Base-by-base conservation (phyloP, 2,797 vertebrate species). In the Erpetoichthys calabaricus region DNA sequence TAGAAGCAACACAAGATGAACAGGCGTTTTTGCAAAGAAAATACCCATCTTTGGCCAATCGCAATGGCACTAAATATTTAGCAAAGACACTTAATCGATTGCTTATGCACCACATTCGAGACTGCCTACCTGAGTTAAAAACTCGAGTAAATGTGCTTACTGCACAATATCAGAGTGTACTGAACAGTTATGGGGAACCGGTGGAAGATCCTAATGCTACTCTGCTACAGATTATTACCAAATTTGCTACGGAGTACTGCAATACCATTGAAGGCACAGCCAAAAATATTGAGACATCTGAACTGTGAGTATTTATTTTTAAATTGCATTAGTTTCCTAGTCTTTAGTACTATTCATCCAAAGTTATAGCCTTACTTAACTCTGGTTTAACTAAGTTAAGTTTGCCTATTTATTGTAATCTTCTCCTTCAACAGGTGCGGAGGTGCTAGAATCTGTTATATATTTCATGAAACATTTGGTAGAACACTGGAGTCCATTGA, bases 381-480 rank as follows among this genome's bases (percentile, higher is more conserved):
- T n/a, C n/a, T n/a, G n/a, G n/a, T n/a, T n/a, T n/a, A n/a, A n/a
- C n/a, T n/a, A n/a, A n/a, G n/a, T n/a, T n/a, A n/a, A n/a, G n/a
- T n/a, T n/a, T n/a, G n/a, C n/a, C n/a, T n/a, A n/a, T n/a, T n/a
- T n/a, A n/a, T n/a, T n/a, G n/a, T n/a, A n/a, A n/a, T 44, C 41
- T 5, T 3, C 4, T 45, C 3, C 9, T 43, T 44, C 25, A 44
- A 45, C 72, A 89, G 88, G 56, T 90, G 87, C 6, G 87, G 87
- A 1, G 86, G 88, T 1, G n/a, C n/a, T n/a, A 80, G 87, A 7
- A 88, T 90, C 65, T 90, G 87, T 70, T 89, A 90, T 67, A 90
- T 89, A 68, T 89, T 90, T 74, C 87, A 90, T 42, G 87, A 90
- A 79, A 89, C 84, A 5, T 90, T 90, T 66, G 84, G 87, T 44